These are phyloP conservation scores for Pedetes capensis DNA, from an alignment of 2,113 vertebrate species.

Conservation along the genomic window DNA sequence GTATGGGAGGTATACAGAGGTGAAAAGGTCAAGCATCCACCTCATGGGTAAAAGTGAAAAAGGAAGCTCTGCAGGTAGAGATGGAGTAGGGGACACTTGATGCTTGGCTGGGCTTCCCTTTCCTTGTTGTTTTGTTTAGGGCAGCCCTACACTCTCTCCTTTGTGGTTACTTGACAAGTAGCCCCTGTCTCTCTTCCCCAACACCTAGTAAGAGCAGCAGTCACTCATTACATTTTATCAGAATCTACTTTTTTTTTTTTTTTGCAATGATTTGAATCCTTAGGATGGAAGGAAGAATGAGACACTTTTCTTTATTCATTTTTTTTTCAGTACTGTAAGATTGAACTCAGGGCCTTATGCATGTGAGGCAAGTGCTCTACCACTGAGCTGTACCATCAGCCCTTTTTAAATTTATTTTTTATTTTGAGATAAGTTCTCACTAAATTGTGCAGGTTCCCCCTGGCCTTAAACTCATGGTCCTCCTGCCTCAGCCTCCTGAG, in stretches of 20 bases:
- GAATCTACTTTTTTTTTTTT: not conserved
- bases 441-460: too few species aligned
- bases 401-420: too few species aligned
- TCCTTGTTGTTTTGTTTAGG: not conserved
- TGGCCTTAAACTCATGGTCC: too few species aligned
- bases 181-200: too few species aligned
- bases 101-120: not conserved
- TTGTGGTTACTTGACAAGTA: not conserved
- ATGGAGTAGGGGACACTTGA: not conserved
- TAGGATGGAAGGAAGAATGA: not conserved
- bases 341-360: too few species aligned
- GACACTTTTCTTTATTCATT: too few species aligned
- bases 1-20: not conserved
- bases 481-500: too few species aligned
- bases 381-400: too few species aligned
- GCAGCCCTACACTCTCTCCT: not conserved
- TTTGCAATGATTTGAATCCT: not conserved
- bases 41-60: not conserved
- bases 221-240: slow-evolving; percentile 10
- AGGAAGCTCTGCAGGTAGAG: not conserved
- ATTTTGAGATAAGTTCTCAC: too few species aligned
- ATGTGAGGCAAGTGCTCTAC: too few species aligned
- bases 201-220: not conserved
- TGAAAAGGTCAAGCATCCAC: not conserved
- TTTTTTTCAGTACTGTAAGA: too few species aligned